Evolutionary conservation across 2,888 invertebrate species (phyloP).

Genomic region (Apodemia duryi): DNA sequence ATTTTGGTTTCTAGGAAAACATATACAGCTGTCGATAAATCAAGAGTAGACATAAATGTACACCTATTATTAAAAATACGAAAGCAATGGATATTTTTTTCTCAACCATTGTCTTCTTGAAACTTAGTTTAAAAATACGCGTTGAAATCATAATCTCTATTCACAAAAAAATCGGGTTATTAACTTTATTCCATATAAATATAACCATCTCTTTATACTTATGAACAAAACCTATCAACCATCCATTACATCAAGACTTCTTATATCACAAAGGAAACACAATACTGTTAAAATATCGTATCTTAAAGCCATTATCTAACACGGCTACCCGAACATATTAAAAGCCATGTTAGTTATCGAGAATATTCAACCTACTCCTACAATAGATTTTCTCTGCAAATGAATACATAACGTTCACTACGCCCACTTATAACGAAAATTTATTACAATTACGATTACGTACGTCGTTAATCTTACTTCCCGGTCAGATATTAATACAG

Average conservation of each 20-base stretch:
- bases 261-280: constrained; percentile 10
- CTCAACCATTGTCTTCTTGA: too few species aligned
- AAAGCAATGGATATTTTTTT: too few species aligned
- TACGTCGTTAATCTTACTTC: constrained; percentile 25
- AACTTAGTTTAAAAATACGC: too few species aligned
- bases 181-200: too few species aligned
- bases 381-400: background rate
- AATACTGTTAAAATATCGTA: constrained; percentile 1
- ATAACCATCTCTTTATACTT: too few species aligned
- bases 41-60: too few species aligned
- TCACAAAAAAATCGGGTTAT: too few species aligned
- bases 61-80: too few species aligned
- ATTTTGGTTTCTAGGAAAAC: too few species aligned
- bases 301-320: background rate
- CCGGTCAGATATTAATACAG: constrained; percentile 33
- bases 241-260: background rate
- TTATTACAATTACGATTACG: constrained; percentile 5
- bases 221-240: background rate
- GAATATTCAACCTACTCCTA: background rate
- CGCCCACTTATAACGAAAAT: constrained; percentile 8
- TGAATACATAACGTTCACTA: background rate
- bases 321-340: background rate
- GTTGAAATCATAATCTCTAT: too few species aligned
- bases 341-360: constrained; percentile 1
- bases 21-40: too few species aligned